Evolutionary conservation across 2,888 invertebrate species (phyloP).

Genomic region (Drosophila pseudotakahashii): DNA sequence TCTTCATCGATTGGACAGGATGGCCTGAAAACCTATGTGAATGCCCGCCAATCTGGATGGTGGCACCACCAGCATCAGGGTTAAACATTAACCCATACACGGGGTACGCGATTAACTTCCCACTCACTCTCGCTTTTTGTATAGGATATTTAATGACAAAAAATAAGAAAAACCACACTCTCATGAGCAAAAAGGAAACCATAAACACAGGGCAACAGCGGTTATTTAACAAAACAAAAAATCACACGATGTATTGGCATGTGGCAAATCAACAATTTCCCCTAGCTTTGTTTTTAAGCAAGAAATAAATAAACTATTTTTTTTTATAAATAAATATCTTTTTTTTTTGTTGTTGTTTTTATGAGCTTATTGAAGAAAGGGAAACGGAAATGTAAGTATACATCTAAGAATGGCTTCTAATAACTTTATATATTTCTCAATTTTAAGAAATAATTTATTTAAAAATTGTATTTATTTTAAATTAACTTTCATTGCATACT

Average conservation of each 20-base stretch:
- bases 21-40: slow-evolving; percentile 77
- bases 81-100: slow-evolving; percentile 12
- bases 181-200: not conserved
- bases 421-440: too few species aligned
- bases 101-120: not conserved
- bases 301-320: slow-evolving; percentile 28
- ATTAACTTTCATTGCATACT: too few species aligned
- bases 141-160: slow-evolving; percentile 7
- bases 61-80: slow-evolving; percentile 75
- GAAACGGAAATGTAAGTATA: too few species aligned
- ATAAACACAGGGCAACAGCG: slow-evolving; percentile 6
- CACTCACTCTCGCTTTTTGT: slow-evolving; percentile 28
- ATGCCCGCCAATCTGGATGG: slow-evolving; percentile 78
- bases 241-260: slow-evolving; percentile 2
- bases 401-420: too few species aligned
- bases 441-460: too few species aligned
- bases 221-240: slow-evolving; percentile 2
- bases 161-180: not conserved
- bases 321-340: slow-evolving; percentile 4
- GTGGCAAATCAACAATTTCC: slow-evolving; percentile 8
- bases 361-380: too few species aligned
- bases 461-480: too few species aligned
- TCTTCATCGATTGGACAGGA: slow-evolving; percentile 28
- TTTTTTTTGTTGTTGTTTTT: too few species aligned
- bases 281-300: slow-evolving; percentile 30